A percentile compares a stretch with the other conserved stretches of the same genome.
These are phyloP conservation scores for Mormyrus iriodes DNA, from an alignment of 2,113 vertebrate species.

Conservation along the genomic window DNA sequence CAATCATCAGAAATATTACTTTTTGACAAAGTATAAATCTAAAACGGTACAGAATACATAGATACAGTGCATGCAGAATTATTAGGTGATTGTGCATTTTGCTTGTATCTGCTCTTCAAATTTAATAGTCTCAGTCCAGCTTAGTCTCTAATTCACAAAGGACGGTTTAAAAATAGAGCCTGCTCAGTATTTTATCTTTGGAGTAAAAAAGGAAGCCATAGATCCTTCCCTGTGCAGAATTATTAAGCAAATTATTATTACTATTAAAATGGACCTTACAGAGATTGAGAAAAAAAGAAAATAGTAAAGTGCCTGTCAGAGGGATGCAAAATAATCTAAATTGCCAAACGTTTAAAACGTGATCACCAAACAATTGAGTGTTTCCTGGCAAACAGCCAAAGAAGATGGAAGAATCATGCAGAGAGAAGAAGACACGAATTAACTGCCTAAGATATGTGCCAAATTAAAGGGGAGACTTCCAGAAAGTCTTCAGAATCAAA, in stretches of 20 bases:
- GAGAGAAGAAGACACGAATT: not conserved
- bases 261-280: not conserved
- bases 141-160: not conserved
- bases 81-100: not conserved
- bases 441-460: too few relatives aligned
- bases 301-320: too few relatives aligned
- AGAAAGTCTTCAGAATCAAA: too few relatives aligned
- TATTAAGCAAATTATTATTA: not conserved
- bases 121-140: not conserved
- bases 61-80: not conserved
- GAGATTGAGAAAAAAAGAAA: too few relatives aligned
- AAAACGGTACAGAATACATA: not conserved
- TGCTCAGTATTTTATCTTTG: not conserved
- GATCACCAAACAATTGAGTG: too few relatives aligned
- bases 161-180: not conserved
- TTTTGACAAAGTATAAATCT: not conserved
- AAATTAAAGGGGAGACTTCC: too few relatives aligned
- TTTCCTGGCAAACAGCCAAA: not conserved
- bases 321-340: too few relatives aligned
- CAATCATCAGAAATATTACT: not conserved
- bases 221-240: not conserved
- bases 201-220: not conserved
- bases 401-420: not conserved
- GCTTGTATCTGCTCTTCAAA: not conserved
- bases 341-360: too few relatives aligned